Evolutionary conservation across 1,140 invertebrate genomes (phyloP), one percentile per base, ranked within the genome.

Genomic region (Drosophila cardini): DNA sequence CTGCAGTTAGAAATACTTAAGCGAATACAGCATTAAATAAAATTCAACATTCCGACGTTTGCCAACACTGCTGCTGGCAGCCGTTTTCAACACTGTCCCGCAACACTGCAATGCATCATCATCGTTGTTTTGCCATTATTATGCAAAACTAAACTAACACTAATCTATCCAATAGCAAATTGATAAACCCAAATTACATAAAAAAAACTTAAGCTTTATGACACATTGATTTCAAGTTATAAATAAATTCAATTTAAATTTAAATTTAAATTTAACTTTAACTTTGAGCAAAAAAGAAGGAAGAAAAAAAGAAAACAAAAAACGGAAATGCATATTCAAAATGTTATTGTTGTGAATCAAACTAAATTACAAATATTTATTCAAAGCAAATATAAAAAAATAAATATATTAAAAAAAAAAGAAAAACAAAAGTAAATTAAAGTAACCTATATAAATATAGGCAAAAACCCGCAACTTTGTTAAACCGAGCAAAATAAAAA

Each of bases 321-420:
- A 18, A 71, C 60, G 68, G 68, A 75, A 75, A 75, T 75, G 82
- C 82, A 82, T 87, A 87, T 87, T 87, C 69, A 87, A 55, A 86
- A 79, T 87, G 83, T 87, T 87, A 87, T 87, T 87, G 83, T 87
- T 87, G 83, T 87, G 84, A 87, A 89, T 87, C 76, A 89, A 87
- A 83, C 75, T 74, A 83, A 87, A 87, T 78, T 85, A 80, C 69
- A 83, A 26, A 26, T 83, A 79, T 76, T 80, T 76, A 80, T 48
- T 68, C 30, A 69, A 52, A 52, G 32, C 10, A 46, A 73, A 65
- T 58, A 65, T 13, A 8, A 61, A 67, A 71, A 32, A 30, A 8
- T 52, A 63, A 18, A 32, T 34, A 16, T 50, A 11, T n/a, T 11
- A 18, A 56, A 42, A 4, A 16, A 50, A 50, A 50, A 50, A 11